Evolutionary conservation across 2,888 invertebrate species (phyloP).

Genomic region (Pristionchus exspectatus): DNA sequence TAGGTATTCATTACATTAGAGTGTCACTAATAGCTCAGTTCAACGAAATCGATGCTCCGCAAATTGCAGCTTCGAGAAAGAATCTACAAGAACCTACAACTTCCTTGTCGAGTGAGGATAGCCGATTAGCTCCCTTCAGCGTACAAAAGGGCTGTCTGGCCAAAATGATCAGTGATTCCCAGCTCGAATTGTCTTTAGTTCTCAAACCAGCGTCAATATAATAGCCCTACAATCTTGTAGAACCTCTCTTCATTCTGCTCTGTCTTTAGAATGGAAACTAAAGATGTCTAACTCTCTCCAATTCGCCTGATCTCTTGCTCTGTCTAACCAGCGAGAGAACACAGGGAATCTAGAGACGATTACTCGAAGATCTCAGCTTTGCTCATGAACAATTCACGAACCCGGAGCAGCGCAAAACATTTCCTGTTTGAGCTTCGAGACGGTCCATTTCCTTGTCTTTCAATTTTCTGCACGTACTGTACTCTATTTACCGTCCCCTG

Average conservation of each 20-base stretch:
- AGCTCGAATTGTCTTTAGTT: neutral
- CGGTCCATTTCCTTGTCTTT: neutral
- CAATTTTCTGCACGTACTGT: neutral
- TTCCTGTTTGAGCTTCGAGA: neutral
- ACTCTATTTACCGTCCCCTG: neutral
- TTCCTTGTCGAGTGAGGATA: too few species aligned
- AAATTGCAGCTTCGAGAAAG: neutral
- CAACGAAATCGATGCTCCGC: neutral
- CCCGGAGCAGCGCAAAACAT: neutral
- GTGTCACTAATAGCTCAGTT: neutral
- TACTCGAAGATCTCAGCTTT: neutral
- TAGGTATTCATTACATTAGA: neutral
- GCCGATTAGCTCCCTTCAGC: too few species aligned
- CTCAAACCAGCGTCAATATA: neutral
- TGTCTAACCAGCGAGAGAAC: neutral
- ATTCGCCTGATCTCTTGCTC: neutral
- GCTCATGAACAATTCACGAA: conserved; percentile 16
- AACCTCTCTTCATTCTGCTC: neutral
- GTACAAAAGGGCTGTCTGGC: neutral
- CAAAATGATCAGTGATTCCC: neutral
- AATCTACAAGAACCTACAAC: too few species aligned
- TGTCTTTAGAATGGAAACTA: too few species aligned
- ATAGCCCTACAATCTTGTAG: neutral
- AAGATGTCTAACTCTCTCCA: neutral
- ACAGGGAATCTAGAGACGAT: neutral